Evolutionary conservation across 2,113 vertebrate species (phyloP).

Genomic region (Prietella phreatophila): DNA sequence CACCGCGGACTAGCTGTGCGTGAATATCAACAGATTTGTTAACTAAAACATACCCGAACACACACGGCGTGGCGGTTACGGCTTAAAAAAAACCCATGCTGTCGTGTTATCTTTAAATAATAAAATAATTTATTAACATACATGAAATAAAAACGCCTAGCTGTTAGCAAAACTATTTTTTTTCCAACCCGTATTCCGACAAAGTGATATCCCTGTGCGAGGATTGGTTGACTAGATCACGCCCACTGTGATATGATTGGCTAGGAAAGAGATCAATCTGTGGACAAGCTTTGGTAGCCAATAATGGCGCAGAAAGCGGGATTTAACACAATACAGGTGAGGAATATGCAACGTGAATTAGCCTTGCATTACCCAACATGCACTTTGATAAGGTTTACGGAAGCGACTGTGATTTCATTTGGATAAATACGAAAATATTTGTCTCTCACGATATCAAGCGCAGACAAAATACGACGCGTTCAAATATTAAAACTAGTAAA

Average conservation of each 20-base stretch:
- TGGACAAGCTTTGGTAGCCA: not conserved
- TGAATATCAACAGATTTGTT: not conserved
- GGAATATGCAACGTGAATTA: not conserved
- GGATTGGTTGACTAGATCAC: not conserved
- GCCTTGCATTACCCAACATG: conserved; percentile 12
- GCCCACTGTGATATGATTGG: not conserved
- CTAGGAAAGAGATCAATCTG: not conserved
- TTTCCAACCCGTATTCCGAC: conserved; percentile 8
- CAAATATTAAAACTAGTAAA: not conserved
- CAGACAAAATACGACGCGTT: not conserved
- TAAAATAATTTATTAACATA: too few relatives aligned
- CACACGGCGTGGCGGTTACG: too few relatives aligned
- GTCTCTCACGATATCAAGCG: too few relatives aligned
- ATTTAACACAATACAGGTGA: not conserved
- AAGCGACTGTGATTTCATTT: conserved; percentile 6
- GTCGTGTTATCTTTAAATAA: not conserved
- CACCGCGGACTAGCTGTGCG: not conserved
- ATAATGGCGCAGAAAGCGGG: not conserved
- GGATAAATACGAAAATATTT: not conserved
- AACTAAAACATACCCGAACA: not conserved
- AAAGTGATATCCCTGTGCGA: not conserved
- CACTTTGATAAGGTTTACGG: not conserved
- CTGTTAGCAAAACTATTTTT: not conserved
- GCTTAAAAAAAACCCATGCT: not conserved
- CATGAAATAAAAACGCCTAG: not conserved